These are phyloP conservation scores for Theonella swinhoei DNA, from an alignment of 37 sponge, comb jelly and placozoan species.

Conservation along the genomic window DNA sequence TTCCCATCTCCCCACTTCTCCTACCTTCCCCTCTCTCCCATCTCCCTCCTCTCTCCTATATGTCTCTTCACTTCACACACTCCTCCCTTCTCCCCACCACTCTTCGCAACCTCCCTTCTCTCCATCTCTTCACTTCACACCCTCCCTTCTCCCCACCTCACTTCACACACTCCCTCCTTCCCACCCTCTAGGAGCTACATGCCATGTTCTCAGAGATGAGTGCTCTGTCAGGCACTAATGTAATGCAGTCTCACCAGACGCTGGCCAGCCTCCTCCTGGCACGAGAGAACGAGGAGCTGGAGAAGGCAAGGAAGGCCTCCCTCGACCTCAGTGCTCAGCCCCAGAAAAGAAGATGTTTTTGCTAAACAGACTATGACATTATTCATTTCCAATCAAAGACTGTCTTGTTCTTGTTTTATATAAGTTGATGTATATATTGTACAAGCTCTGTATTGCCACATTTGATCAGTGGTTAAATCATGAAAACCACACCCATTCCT, in stretches of 20 bases:
- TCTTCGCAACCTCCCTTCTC: neutral
- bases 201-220: constrained; percentile 64
- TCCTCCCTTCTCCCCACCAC: constrained; percentile 12
- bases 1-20: neutral
- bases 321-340: neutral
- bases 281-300: constrained; percentile 41
- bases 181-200: constrained; percentile 29
- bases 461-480: too few species aligned
- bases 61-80: neutral
- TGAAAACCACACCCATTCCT: too few species aligned
- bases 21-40: neutral
- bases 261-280: constrained; percentile 51
- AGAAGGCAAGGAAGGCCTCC: constrained; percentile 5
- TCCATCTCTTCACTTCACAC: neutral
- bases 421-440: too few species aligned
- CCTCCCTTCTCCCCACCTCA: neutral
- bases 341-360: constrained; percentile 13
- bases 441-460: too few species aligned
- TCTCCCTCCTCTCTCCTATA: neutral
- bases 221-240: constrained; percentile 69
- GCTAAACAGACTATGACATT: neutral
- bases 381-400: too few species aligned
- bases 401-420: neutral
- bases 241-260: constrained; percentile 49
- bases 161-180: neutral